Evolutionary conservation across 2,888 invertebrate species (phyloP).

Genomic region (Linyphia triangularis): DNA sequence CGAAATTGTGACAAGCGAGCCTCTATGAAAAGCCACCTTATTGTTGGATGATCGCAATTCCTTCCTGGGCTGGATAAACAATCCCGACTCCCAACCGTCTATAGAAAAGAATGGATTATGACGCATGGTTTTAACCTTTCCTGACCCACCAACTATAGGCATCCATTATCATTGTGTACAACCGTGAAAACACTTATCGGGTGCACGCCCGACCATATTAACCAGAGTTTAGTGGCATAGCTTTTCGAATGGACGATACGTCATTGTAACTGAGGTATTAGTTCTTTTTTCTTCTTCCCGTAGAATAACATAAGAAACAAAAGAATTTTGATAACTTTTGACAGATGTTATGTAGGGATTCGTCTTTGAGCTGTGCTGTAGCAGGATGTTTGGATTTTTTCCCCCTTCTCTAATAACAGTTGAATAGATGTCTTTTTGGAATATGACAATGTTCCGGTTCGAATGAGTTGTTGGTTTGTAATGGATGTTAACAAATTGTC

Average conservation of each 20-base stretch:
- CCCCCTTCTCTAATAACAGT: too few relatives aligned
- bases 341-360: background rate
- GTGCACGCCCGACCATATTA: conserved; percentile 27
- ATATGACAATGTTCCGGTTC: background rate
- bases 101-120: conserved; percentile 31
- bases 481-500: background rate
- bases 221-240: conserved; percentile 2
- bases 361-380: background rate
- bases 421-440: too few relatives aligned
- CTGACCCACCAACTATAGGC: conserved; percentile 19
- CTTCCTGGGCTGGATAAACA: background rate
- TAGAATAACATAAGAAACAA: background rate
- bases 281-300: background rate
- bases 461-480: background rate
- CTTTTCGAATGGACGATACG: too few relatives aligned
- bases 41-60: background rate
- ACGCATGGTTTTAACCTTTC: conserved; percentile 24
- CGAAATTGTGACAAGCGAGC: background rate
- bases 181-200: conserved; percentile 53
- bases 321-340: background rate
- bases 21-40: background rate
- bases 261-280: background rate
- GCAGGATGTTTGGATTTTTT: background rate
- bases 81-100: background rate
- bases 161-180: conserved; percentile 28